These are phyloP conservation scores for Rhynchophorus ferrugineus DNA, from an alignment of 1,140 invertebrate species.

Conservation along the genomic window DNA sequence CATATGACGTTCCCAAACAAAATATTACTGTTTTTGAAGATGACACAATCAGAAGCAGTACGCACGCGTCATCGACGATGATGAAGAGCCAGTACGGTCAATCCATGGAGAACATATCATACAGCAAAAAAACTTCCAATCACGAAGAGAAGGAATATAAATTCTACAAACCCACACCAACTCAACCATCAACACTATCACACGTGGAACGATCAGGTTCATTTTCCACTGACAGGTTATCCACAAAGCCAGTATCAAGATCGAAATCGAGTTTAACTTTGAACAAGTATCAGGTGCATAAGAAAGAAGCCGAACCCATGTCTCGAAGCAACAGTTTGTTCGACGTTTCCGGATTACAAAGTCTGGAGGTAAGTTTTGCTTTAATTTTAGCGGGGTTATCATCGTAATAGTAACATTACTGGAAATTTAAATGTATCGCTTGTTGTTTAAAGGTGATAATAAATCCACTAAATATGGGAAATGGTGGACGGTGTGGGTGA, in stretches of 20 bases:
- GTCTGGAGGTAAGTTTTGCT: slow-evolving; percentile 36
- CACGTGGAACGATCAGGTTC: slow-evolving; percentile 34
- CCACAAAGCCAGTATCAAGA: slow-evolving; percentile 34
- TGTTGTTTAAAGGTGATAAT: slow-evolving; percentile 1
- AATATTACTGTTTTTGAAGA: slow-evolving; percentile 41
- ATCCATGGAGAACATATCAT: slow-evolving; percentile 28
- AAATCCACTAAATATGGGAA: too few relatives aligned
- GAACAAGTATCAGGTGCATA: slow-evolving; percentile 26
- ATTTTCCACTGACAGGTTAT: slow-evolving; percentile 32
- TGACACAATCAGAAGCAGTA: slow-evolving; percentile 38
- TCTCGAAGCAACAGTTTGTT: slow-evolving; percentile 36
- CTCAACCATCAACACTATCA: neutral
- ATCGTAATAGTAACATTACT: too few relatives aligned
- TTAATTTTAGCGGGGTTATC: too few relatives aligned
- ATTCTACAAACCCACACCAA: slow-evolving; percentile 10
- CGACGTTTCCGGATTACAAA: slow-evolving; percentile 39
- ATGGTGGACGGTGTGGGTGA: too few relatives aligned
- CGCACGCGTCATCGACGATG: neutral
- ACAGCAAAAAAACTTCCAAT: slow-evolving; percentile 7
- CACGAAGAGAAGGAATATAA: slow-evolving; percentile 12
- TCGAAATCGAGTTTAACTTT: slow-evolving; percentile 39
- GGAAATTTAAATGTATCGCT: neutral
- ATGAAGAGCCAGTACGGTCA: neutral
- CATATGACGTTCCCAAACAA: slow-evolving; percentile 38
- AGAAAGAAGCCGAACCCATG: slow-evolving; percentile 15